A percentile compares a stretch with the other conserved stretches of the same genome.
Evolutionary conservation across 2,888 invertebrate species (phyloP).

Genomic region (Morpho helenor): DNA sequence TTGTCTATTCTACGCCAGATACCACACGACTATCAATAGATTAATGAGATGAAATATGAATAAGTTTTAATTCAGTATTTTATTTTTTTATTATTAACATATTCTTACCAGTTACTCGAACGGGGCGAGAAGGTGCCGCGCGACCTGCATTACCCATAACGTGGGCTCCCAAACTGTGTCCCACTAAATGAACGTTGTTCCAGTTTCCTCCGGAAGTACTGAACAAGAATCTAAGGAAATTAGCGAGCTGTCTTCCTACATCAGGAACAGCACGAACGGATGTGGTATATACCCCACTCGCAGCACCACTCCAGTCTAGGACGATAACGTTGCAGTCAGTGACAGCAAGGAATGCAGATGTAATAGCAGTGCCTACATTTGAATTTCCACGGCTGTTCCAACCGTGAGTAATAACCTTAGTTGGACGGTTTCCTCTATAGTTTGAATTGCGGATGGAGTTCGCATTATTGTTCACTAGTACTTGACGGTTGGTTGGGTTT

Average conservation of each 20-base stretch:
- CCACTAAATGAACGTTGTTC: neutral
- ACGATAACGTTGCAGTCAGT: constrained; percentile 49
- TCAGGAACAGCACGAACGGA: constrained; percentile 42
- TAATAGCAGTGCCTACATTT: constrained; percentile 34
- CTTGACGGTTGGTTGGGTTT: constrained; percentile 36
- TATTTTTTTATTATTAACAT: neutral
- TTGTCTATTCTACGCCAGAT: too few species aligned
- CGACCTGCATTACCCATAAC: constrained; percentile 59
- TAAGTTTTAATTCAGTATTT: too few species aligned
- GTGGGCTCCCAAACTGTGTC: constrained; percentile 51
- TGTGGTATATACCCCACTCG: constrained; percentile 37
- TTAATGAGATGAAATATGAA: too few species aligned
- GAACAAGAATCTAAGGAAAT: constrained; percentile 52
- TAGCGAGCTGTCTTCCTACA: constrained; percentile 48
- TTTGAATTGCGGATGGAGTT: constrained; percentile 41
- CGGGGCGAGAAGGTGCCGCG: constrained; percentile 33
- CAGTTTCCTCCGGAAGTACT: constrained; percentile 13
- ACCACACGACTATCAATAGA: too few species aligned
- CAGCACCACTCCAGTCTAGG: constrained; percentile 49
- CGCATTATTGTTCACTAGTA: constrained; percentile 36
- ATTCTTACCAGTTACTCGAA: constrained; percentile 49
- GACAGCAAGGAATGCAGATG: constrained; percentile 39
- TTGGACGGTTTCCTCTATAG: constrained; percentile 34
- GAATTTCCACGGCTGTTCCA: constrained; percentile 40
- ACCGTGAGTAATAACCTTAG: constrained; percentile 31